phyloP scores from a whole-genome alignment of 2,888 invertebrate species.

The Sarcophaga rosellei region DNA sequence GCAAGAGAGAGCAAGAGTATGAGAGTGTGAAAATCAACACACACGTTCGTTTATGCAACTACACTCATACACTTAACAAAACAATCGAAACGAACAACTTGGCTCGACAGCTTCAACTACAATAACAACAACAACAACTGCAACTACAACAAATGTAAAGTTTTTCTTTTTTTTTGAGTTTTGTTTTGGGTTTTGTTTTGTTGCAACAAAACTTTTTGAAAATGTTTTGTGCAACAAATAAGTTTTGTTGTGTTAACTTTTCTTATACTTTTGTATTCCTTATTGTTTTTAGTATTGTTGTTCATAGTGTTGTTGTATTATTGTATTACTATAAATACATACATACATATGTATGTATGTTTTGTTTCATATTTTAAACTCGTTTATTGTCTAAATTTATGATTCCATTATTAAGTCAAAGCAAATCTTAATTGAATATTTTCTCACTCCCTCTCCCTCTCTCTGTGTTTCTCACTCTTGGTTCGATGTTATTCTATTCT shows the following conservation, averaged over 20 bases:
- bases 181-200: constrained; percentile 13
- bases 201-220: constrained; percentile 8
- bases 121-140: constrained; percentile 13
- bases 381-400: constrained; percentile 42
- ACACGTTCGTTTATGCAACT: constrained; percentile 13
- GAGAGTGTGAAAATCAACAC: constrained; percentile 40
- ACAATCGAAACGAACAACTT: constrained; percentile 46
- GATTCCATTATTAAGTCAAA: constrained; percentile 54
- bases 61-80: constrained; percentile 21
- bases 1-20: background rate
- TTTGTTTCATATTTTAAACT: constrained; percentile 8
- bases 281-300: constrained; percentile 7
- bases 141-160: constrained; percentile 19
- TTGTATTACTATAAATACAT: no score
- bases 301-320: background rate
- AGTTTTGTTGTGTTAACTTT: background rate
- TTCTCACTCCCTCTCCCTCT: no score
- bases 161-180: constrained; percentile 14
- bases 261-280: background rate
- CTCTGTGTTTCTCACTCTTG: no score
- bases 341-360: no score
- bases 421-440: constrained; percentile 25
- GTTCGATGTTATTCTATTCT: no score
- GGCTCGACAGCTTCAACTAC: constrained; percentile 49
- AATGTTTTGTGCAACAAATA: constrained; percentile 29